Conservation (phyloP, 2,113 vertebrate species). For the Cyrtonyx montezumae region DNA sequence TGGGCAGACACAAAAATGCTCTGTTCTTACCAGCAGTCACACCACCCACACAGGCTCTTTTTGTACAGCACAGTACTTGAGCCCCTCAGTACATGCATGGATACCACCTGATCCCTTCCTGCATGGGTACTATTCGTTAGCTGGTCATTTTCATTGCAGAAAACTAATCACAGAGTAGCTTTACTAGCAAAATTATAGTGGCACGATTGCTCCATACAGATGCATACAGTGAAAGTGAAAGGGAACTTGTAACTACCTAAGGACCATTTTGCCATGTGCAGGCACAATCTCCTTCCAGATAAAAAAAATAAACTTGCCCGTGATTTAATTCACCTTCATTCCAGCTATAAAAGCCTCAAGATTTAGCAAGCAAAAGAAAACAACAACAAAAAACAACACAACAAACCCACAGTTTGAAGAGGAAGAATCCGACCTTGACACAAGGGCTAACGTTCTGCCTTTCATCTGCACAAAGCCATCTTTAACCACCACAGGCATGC, state of each 20-base stretch:
- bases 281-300: background rate
- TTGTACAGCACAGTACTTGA: background rate
- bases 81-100: background rate
- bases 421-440: background rate
- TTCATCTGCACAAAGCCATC: background rate
- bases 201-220: background rate
- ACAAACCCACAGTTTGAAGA: background rate
- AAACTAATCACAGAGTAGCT: background rate
- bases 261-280: background rate
- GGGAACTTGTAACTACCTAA: background rate
- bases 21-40: background rate
- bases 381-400: too few relatives aligned
- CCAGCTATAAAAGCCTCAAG: background rate
- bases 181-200: background rate
- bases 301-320: background rate
- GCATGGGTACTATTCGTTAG: background rate
- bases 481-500: slow-evolving; percentile 13
- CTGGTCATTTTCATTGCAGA: background rate
- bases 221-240: background rate
- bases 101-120: background rate
- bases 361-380: background rate
- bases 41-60: background rate
- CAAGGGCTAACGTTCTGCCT: background rate
- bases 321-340: background rate
- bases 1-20: background rate